These are phyloP conservation scores for Hephaestus fuliginosus DNA, from an alignment of 2,797 vertebrate genomes.

Conservation along the genomic window DNA sequence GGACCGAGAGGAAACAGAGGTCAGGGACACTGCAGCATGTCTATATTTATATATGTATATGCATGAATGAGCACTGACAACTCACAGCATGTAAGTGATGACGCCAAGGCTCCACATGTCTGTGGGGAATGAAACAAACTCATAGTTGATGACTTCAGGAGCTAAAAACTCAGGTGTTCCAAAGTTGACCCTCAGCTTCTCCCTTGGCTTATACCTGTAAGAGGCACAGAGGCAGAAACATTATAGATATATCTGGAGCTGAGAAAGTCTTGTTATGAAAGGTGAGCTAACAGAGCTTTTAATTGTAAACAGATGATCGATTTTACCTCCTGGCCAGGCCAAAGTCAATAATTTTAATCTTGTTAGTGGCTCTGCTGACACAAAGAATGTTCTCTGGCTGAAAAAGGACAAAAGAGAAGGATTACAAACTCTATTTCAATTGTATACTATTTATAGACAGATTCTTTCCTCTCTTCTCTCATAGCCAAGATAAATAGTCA, in stretches of 20 bases:
- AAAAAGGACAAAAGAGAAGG: constrained; percentile 55
- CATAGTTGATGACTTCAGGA: constrained; percentile 98
- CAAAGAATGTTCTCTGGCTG: constrained; percentile 99
- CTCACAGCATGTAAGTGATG: constrained; percentile 98
- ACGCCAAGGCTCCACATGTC: constrained; percentile 99
- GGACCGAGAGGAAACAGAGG: constrained; percentile 5
- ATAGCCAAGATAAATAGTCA: background rate
- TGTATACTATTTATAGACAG: background rate
- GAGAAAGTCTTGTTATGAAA: background rate
- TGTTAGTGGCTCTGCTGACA: constrained; percentile 93
- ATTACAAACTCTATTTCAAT: background rate
- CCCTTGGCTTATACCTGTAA: constrained; percentile 94
- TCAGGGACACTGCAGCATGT: constrained; percentile 2
- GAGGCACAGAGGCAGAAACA: constrained; percentile 41
- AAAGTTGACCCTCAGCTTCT: constrained; percentile 96
- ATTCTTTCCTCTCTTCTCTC: background rate
- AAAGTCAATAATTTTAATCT: constrained; percentile 99
- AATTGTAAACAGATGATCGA: background rate
- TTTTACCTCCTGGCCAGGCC: constrained; percentile 96
- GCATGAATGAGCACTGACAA: constrained; percentile 31
- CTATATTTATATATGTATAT: background rate
- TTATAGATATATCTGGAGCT: background rate
- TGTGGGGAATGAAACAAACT: constrained; percentile 97
- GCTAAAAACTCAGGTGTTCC: constrained; percentile 98
- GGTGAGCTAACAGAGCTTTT: background rate